phyloP scores from a whole-genome alignment of 2,888 invertebrate species.

The Coelopa pilipes region DNA sequence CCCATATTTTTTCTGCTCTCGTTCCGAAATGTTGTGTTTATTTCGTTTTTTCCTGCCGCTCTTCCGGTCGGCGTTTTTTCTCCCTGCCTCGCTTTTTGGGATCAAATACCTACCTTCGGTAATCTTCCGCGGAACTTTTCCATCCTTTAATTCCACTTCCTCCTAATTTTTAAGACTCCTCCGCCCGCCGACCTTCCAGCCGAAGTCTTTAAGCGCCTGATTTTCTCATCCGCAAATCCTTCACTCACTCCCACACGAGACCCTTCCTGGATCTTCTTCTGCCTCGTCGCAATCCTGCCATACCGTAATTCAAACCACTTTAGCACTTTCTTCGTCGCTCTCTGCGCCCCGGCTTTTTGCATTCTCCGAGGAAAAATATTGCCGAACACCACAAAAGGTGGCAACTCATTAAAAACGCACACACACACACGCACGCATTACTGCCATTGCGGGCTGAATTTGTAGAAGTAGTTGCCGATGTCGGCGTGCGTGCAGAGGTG shows the following conservation, averaged over 20 bases:
- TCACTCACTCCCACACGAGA: neutral
- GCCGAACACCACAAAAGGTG: neutral
- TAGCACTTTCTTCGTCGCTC: constrained; percentile 23
- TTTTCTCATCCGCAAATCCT: neutral
- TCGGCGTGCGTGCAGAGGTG: too few species aligned
- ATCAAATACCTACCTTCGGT: too few species aligned
- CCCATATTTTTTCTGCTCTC: too few species aligned
- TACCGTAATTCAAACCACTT: constrained; percentile 26
- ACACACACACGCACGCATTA: neutral
- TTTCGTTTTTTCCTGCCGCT: too few species aligned
- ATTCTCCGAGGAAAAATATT: neutral
- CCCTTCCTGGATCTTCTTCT: neutral
- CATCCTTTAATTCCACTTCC: too few species aligned
- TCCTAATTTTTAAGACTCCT: too few species aligned
- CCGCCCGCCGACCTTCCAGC: neutral
- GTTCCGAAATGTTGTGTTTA: too few species aligned
- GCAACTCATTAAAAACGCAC: neutral
- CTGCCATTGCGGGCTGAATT: too few species aligned
- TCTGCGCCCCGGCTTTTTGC: neutral
- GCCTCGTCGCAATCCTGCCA: neutral
- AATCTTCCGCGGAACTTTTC: too few species aligned
- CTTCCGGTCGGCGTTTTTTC: too few species aligned
- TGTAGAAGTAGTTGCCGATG: neutral
- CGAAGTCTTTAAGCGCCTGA: neutral
- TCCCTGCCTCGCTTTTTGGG: too few species aligned